These are phyloP conservation scores for Syritta pipiens DNA, from an alignment of 2,888 invertebrate species.

Conservation along the genomic window DNA sequence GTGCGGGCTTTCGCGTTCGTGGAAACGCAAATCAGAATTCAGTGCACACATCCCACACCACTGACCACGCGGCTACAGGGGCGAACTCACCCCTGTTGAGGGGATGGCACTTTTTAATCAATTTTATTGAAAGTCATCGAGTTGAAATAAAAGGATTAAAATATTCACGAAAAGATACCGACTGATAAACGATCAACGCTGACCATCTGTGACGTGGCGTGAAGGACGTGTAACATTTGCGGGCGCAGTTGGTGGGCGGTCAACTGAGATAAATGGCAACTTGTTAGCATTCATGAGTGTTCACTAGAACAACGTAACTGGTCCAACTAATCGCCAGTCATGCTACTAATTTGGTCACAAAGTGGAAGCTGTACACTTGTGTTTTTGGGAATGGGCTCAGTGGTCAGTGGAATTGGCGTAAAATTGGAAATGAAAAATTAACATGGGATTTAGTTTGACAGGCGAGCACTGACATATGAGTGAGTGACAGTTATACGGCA, in stretches of 20 bases:
- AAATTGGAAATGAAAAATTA: slow-evolving; percentile 36
- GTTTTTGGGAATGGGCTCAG: slow-evolving; percentile 13
- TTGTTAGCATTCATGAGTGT: slow-evolving; percentile 50
- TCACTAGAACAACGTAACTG: neutral
- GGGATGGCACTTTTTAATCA: slow-evolving; percentile 60
- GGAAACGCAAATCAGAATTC: slow-evolving; percentile 51
- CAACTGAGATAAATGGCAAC: slow-evolving; percentile 57
- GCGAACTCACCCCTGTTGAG: slow-evolving; percentile 2
- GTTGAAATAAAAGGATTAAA: slow-evolving; percentile 69
- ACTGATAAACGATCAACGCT: slow-evolving; percentile 30
- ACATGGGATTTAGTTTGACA: slow-evolving; percentile 33
- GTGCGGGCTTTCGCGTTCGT: slow-evolving; percentile 1
- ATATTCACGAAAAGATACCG: slow-evolving; percentile 51
- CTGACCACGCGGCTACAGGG: slow-evolving; percentile 36
- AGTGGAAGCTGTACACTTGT: slow-evolving; percentile 12
- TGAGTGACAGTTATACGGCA: slow-evolving; percentile 61
- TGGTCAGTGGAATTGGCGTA: slow-evolving; percentile 48
- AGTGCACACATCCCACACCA: slow-evolving; percentile 35
- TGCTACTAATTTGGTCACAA: slow-evolving; percentile 44
- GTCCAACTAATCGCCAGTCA: slow-evolving; percentile 59
- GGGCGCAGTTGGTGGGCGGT: slow-evolving; percentile 38
- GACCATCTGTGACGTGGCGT: slow-evolving; percentile 55
- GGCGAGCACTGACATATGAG: slow-evolving; percentile 61
- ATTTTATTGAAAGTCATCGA: slow-evolving; percentile 67
- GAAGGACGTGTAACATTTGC: slow-evolving; percentile 14